Conservation (phyloP, 2,113 vertebrate species). For the Tachycineta bicolor region DNA sequence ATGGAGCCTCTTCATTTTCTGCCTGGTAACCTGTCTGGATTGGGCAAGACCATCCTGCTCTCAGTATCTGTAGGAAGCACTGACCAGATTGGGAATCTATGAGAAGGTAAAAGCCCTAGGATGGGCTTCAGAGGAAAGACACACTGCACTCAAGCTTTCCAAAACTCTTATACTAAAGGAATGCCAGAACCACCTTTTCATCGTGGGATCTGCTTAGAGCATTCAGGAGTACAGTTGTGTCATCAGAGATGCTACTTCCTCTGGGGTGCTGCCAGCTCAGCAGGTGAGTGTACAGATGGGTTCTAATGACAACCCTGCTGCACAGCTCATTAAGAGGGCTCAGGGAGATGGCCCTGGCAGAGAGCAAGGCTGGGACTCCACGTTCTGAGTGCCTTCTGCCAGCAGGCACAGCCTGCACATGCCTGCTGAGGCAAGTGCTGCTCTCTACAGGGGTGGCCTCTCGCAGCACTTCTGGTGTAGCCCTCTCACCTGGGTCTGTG, state of each 20-base stretch:
- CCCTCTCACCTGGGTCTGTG: not conserved
- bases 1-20: not conserved
- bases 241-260: not conserved
- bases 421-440: not conserved
- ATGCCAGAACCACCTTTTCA: not conserved
- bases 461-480: not conserved
- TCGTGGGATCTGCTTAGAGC: not conserved
- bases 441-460: not conserved
- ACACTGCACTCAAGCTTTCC: not conserved
- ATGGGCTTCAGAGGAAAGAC: not conserved
- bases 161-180: not conserved
- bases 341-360: not conserved
- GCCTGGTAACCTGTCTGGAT: not conserved
- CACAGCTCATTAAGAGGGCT: not conserved
- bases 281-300: accelerated
- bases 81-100: not conserved
- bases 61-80: not conserved
- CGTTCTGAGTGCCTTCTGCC: not conserved
- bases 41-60: not conserved
- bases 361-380: not conserved
- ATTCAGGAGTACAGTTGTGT: not conserved
- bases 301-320: not conserved
- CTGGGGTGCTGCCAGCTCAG: not conserved
- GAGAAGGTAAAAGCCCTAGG: not conserved
- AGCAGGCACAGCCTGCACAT: accelerated